Evolutionary conservation across 2,113 vertebrate genomes (phyloP).

Genomic region (Ophthalmolycus amberensis): DNA sequence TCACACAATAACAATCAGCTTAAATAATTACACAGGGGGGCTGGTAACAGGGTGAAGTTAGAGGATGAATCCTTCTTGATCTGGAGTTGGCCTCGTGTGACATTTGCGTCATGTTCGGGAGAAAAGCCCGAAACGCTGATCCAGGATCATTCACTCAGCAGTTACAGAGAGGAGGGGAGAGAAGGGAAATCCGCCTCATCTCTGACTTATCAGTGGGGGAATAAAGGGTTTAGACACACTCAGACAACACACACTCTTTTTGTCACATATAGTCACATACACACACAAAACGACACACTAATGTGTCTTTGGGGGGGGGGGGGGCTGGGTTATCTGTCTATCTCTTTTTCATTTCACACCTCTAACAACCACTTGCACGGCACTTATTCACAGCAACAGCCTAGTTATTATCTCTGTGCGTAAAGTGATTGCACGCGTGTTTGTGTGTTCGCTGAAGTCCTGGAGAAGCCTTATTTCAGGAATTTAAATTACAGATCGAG

Average conservation of each 20-base stretch:
- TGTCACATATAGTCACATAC: neutral
- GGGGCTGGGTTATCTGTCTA: constrained; percentile 45
- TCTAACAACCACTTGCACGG: constrained; percentile 60
- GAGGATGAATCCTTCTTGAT: constrained; percentile 24
- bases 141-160: constrained; percentile 19
- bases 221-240: constrained; percentile 44
- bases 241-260: constrained; percentile 8
- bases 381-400: constrained; percentile 48
- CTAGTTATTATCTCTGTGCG: constrained; percentile 40
- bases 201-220: constrained; percentile 45
- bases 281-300: neutral
- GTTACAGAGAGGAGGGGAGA: constrained; percentile 18
- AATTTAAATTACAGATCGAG: constrained; percentile 27
- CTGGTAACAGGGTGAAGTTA: neutral
- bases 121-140: constrained; percentile 15
- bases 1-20: neutral
- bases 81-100: constrained; percentile 1
- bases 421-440: neutral
- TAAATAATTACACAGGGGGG: neutral
- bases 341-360: constrained; percentile 70
- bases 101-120: constrained; percentile 1
- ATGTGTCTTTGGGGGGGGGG: constrained; percentile 26
- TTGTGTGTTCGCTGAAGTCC: constrained; percentile 10
- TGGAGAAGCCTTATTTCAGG: constrained; percentile 22
- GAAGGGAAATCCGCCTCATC: constrained; percentile 47